Evolutionary conservation across 2,888 invertebrate species (phyloP).

Genomic region (Oligia fasciuncula): DNA sequence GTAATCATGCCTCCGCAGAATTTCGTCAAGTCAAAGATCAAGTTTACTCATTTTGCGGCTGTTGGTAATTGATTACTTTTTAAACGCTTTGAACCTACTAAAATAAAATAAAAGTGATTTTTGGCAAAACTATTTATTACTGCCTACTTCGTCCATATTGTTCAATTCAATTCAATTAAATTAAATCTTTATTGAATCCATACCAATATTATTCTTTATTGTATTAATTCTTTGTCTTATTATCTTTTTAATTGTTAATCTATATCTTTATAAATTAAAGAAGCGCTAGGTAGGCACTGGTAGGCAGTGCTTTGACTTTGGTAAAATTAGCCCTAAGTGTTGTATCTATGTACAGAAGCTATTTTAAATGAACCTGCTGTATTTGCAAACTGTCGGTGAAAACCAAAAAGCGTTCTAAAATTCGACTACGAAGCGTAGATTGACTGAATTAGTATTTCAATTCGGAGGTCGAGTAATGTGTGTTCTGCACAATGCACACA

Average conservation of each 20-base stretch:
- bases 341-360: background rate
- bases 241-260: no score
- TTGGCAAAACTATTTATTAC: no score
- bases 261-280: no score
- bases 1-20: slow-evolving; percentile 14
- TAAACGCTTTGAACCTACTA: background rate
- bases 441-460: background rate
- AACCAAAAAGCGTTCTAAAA: background rate
- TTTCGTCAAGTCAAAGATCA: slow-evolving; percentile 14
- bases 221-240: no score
- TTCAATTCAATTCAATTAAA: no score
- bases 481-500: slow-evolving; percentile 32
- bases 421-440: background rate
- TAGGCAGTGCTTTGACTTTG: no score
- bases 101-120: no score
- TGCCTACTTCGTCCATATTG: no score
- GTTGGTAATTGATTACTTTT: slow-evolving; percentile 49
- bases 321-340: background rate
- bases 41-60: slow-evolving; percentile 34
- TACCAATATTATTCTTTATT: no score
- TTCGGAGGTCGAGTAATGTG: background rate
- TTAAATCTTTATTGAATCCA: no score
- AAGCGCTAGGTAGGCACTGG: no score
- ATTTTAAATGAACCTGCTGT: slow-evolving; percentile 9
- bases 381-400: background rate